phyloP scores from a whole-genome alignment of 2,888 invertebrate genomes.

The Xanthia togata region DNA sequence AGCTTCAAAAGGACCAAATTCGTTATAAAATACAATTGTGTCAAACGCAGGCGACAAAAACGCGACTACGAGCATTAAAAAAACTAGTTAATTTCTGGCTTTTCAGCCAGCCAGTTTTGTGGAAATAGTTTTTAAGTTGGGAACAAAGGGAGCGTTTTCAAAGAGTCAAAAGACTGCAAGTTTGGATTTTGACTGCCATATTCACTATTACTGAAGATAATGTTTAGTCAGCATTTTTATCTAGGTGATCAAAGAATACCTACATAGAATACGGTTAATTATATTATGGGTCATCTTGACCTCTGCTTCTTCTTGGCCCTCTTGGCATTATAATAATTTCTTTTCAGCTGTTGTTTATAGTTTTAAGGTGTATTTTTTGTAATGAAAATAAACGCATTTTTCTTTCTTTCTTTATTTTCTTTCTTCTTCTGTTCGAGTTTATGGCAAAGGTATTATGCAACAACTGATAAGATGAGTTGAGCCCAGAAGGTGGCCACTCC shows the following conservation, averaged over 20 bases:
- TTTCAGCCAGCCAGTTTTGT: slow-evolving; percentile 11
- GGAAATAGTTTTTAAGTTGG: slow-evolving; percentile 12
- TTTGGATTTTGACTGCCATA: slow-evolving; percentile 1
- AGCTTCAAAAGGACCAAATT: neutral
- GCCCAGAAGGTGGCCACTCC: neutral
- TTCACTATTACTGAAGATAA: neutral
- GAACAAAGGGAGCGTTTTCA: slow-evolving; percentile 1
- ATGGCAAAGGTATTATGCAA: too few species aligned
- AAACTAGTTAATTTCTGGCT: slow-evolving; percentile 4
- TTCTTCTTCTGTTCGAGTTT: too few species aligned
- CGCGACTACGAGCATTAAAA: slow-evolving; percentile 1
- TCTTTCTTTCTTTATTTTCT: too few species aligned
- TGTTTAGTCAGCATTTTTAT: neutral
- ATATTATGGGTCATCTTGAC: too few species aligned
- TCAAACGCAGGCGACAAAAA: slow-evolving; percentile 13
- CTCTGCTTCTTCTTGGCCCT: too few species aligned
- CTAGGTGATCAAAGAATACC: neutral
- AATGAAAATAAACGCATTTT: too few species aligned
- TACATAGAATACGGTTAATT: neutral
- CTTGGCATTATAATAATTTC: too few species aligned
- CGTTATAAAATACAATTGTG: neutral
- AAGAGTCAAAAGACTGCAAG: slow-evolving; percentile 14
- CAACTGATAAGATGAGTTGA: too few species aligned
- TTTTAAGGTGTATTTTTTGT: too few species aligned
- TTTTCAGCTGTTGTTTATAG: too few species aligned